A percentile compares a stretch with the other conserved stretches of the same genome.
Conservation (phyloP, 53 echinoderm and acorn worm genomes). For the Apostichopus leukothele region DNA sequence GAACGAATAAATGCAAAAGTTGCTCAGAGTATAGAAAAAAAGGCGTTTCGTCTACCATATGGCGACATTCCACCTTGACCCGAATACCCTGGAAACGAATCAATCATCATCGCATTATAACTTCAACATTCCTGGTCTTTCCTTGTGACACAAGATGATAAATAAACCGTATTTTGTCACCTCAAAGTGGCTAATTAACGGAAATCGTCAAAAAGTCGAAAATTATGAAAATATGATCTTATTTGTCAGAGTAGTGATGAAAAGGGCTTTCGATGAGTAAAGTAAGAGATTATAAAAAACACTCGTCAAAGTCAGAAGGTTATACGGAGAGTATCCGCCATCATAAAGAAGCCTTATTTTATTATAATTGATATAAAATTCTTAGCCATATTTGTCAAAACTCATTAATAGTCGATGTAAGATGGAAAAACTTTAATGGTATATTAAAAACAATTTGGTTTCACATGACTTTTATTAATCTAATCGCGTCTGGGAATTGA, state of each 20-base stretch:
- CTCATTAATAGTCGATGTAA: not conserved
- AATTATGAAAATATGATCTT: constrained; percentile 46
- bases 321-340: no score
- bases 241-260: constrained; percentile 26
- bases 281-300: not conserved
- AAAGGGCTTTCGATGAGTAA: constrained; percentile 11
- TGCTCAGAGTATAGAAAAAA: no score
- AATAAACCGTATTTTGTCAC: constrained; percentile 20
- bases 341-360: not conserved
- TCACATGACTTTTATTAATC: constrained; percentile 25
- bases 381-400: not conserved
- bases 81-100: not conserved
- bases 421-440: not conserved
- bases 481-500: not conserved
- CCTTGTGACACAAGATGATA: constrained; percentile 2
- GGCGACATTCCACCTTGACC: constrained; percentile 8
- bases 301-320: not conserved
- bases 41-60: no score
- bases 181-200: constrained; percentile 9
- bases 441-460: not conserved
- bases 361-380: not conserved
- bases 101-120: not conserved
- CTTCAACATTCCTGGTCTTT: not conserved
- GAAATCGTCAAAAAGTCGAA: constrained; percentile 34
- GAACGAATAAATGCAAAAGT: no score